phyloP scores from a whole-genome alignment of 1,140 invertebrate genomes.

The Drosophila bocqueti region DNA sequence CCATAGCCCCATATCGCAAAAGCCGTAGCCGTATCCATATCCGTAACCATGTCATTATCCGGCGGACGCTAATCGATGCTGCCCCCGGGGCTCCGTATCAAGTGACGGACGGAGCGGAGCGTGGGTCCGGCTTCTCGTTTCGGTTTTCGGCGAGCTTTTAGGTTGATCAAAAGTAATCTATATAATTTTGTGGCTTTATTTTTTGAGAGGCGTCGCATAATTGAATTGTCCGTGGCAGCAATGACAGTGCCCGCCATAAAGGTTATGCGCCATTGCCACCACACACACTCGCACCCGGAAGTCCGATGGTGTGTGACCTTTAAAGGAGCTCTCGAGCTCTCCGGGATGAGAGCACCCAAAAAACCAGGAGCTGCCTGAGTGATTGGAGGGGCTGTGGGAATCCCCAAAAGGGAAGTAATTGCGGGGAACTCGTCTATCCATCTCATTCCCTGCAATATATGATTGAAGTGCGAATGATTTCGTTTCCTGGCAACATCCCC shows the following conservation, averaged over 20 bases:
- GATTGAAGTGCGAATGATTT: slow-evolving; percentile 40
- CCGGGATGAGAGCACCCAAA: background rate
- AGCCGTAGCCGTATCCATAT: slow-evolving; percentile 1
- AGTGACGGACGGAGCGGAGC: slow-evolving; percentile 28
- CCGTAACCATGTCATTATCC: slow-evolving; percentile 23
- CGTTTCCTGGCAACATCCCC: background rate
- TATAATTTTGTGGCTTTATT: slow-evolving; percentile 37
- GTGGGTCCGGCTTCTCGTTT: slow-evolving; percentile 3
- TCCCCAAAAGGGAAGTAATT: slow-evolving; percentile 25
- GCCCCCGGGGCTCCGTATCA: slow-evolving; percentile 52
- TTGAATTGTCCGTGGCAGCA: slow-evolving; percentile 40
- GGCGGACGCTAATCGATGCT: slow-evolving; percentile 61
- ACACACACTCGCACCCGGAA: background rate
- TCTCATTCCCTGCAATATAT: background rate
- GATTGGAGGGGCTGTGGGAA: slow-evolving; percentile 15
- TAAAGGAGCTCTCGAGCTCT: background rate
- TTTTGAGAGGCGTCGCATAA: slow-evolving; percentile 38
- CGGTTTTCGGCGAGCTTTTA: slow-evolving; percentile 28
- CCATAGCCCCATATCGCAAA: background rate
- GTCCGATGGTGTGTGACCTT: slow-evolving; percentile 12
- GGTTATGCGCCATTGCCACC: slow-evolving; percentile 35
- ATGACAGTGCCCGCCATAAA: slow-evolving; percentile 36
- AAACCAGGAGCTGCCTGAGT: slow-evolving; percentile 26
- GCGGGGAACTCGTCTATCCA: background rate
- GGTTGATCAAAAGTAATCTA: slow-evolving; percentile 35